phyloP scores from a whole-genome alignment of 92 coral and sea anemone species.

The Zoanthus gigantus region DNA sequence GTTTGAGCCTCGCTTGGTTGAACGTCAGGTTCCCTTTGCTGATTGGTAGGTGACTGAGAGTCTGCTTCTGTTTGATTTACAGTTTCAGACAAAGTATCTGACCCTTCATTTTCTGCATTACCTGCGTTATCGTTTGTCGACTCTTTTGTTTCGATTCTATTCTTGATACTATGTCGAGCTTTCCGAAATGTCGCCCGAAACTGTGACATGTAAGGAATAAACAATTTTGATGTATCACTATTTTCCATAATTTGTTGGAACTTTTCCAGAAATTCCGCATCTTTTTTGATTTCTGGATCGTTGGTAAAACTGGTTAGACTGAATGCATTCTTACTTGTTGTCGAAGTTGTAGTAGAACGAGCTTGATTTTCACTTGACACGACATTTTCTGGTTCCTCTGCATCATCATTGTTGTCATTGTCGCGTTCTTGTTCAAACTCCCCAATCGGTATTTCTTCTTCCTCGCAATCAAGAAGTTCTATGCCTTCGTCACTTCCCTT shows the following conservation, averaged over 20 bases:
- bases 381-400: slow-evolving; percentile 5
- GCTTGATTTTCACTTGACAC: slow-evolving; percentile 1
- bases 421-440: slow-evolving; percentile 5
- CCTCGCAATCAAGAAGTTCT: slow-evolving; percentile 9
- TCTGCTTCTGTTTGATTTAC: slow-evolving; percentile 7
- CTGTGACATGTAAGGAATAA: neutral
- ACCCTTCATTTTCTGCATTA: slow-evolving; percentile 7
- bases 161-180: slow-evolving; percentile 1
- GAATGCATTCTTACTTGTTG: slow-evolving; percentile 7
- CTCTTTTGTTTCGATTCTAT: neutral
- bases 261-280: slow-evolving; percentile 5
- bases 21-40: slow-evolving; percentile 9
- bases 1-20: slow-evolving; percentile 10
- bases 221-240: slow-evolving; percentile 5
- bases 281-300: slow-evolving; percentile 1
- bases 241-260: neutral
- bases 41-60: slow-evolving; percentile 9
- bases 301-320: slow-evolving; percentile 7
- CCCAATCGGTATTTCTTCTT: slow-evolving; percentile 2
- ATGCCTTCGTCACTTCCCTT: slow-evolving; percentile 6
- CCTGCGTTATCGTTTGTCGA: slow-evolving; percentile 6
- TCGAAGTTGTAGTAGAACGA: slow-evolving; percentile 1
- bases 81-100: neutral
- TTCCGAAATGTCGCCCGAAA: slow-evolving; percentile 6
- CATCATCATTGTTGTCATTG: slow-evolving; percentile 7